Percentiles rank a stretch among this genome's conserved stretches.
phyloP scores from a whole-genome alignment of 2,113 vertebrate species.

The Chaetura pelagica region DNA sequence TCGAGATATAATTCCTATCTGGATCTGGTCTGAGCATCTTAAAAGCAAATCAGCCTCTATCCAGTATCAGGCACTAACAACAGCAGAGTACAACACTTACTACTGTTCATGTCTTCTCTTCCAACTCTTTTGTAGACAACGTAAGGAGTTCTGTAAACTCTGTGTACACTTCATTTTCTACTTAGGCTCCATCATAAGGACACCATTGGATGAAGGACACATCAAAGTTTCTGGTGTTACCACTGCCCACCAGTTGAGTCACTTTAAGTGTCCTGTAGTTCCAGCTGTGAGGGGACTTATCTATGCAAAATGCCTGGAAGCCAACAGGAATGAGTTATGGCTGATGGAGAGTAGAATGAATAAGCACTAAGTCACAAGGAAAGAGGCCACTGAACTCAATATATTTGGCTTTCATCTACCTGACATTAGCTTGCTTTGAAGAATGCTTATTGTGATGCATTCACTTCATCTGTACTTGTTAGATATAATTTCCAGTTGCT shows the following conservation, averaged over 20 bases:
- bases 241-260: neutral
- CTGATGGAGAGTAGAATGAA: neutral
- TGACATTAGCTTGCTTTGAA: neutral
- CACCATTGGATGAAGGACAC: neutral
- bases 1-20: neutral
- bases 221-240: neutral
- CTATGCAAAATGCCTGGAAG: neutral
- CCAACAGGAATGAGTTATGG: neutral
- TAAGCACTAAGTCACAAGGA: neutral
- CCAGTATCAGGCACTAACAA: neutral
- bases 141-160: neutral
- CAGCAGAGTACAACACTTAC: neutral
- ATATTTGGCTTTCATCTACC: neutral
- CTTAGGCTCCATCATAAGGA: neutral
- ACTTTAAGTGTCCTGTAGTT: neutral
- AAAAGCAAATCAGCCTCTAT: neutral
- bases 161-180: neutral
- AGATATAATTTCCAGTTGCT: neutral
- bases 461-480: neutral
- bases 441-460: neutral
- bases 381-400: neutral
- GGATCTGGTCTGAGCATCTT: neutral
- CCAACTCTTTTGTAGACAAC: neutral
- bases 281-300: neutral
- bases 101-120: neutral